Conservation (phyloP, 2,797 vertebrate genomes). For the Poeciliopsis turneri region DNA sequence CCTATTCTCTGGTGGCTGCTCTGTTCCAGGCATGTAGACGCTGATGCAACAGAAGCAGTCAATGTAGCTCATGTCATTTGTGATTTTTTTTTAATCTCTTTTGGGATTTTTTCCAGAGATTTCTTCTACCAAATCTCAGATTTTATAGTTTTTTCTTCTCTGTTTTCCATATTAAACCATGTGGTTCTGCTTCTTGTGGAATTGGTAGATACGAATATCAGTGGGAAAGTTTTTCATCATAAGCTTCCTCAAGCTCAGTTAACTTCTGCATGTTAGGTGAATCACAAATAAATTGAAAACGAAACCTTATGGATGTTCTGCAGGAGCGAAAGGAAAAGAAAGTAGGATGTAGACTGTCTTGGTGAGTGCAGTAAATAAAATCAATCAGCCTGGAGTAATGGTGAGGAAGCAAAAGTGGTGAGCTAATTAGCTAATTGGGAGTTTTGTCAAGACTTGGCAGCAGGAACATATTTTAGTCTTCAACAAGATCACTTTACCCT, state of each 20-base stretch:
- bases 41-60: constrained; percentile 14
- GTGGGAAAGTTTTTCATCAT: neutral
- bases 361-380: neutral
- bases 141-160: neutral
- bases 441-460: neutral
- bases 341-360: neutral
- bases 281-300: neutral
- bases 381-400: neutral
- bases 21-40: constrained; percentile 48
- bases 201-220: neutral
- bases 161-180: neutral
- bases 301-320: neutral
- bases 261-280: neutral
- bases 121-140: neutral
- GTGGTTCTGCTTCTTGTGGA: neutral
- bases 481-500: neutral
- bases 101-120: neutral
- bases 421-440: neutral
- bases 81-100: neutral
- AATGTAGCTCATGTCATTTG: constrained; percentile 17
- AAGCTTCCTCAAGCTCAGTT: neutral
- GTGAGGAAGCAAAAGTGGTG: neutral
- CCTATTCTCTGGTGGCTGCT: neutral
- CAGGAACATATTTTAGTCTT: neutral
- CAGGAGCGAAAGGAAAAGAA: neutral